Evolutionary conservation across 1,140 invertebrate genomes (phyloP).

Genomic region (Episyrphus balteatus): DNA sequence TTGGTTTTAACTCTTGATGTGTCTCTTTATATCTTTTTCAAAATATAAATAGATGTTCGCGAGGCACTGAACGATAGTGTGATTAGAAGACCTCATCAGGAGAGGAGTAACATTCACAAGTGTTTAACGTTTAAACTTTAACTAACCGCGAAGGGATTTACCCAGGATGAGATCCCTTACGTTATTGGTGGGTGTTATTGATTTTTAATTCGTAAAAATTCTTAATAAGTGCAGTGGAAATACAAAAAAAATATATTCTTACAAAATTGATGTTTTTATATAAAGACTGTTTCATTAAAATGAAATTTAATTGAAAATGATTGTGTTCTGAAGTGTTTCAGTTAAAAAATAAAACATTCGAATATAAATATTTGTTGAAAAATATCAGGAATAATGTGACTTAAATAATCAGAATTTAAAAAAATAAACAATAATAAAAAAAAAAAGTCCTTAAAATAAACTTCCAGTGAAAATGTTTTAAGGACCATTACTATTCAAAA

Average conservation of each 20-base stretch:
- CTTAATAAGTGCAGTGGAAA: not conserved
- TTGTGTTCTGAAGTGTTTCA: not conserved
- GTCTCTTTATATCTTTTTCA: slow-evolving; percentile 16
- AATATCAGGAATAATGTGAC: too few species aligned
- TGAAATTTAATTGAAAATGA: not conserved
- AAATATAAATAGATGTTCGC: slow-evolving; percentile 38
- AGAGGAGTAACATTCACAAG: slow-evolving; percentile 20
- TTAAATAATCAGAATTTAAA: too few species aligned
- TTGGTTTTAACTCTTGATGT: not conserved
- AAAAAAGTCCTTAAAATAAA: too few species aligned
- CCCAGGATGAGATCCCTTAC: slow-evolving; percentile 35
- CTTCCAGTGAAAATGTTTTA: too few species aligned
- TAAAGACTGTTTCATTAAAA: slow-evolving; percentile 1
- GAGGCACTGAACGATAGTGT: slow-evolving; percentile 35
- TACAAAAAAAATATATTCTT: not conserved
- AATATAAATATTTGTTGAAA: not conserved
- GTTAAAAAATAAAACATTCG: not conserved
- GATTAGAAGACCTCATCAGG: slow-evolving; percentile 37
- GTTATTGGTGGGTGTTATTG: slow-evolving; percentile 29
- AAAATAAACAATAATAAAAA: too few species aligned
- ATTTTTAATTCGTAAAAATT: not conserved
- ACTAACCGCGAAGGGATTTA: slow-evolving; percentile 30
- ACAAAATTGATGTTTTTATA: slow-evolving; percentile 1
- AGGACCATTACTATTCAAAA: too few species aligned
- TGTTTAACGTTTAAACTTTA: slow-evolving; percentile 23